These are phyloP conservation scores for Sebastes taczanowskii DNA, from an alignment of 2,797 vertebrate genomes.

Conservation along the genomic window DNA sequence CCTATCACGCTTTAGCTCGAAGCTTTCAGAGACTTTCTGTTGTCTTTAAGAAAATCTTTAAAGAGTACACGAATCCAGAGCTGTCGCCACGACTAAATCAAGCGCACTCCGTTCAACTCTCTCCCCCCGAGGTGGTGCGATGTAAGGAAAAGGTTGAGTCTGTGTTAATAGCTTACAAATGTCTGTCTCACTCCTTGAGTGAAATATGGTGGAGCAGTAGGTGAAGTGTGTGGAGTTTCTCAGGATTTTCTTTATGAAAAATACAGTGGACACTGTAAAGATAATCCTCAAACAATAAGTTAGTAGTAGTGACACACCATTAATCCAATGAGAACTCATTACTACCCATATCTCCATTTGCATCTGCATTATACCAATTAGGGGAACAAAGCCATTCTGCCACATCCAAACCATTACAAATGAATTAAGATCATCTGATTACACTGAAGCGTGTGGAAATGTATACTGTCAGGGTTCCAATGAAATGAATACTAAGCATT, in stretches of 20 bases:
- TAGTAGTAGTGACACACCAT: conserved; percentile 66
- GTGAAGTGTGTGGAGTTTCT: background rate
- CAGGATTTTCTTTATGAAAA: conserved; percentile 18
- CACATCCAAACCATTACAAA: conserved; percentile 67
- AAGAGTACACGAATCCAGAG: conserved; percentile 45
- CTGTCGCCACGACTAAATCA: conserved; percentile 46
- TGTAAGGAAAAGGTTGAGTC: conserved; percentile 65
- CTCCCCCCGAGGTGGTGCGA: conserved; percentile 26
- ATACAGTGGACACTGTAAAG: conserved; percentile 23
- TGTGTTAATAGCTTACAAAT: conserved; percentile 64
- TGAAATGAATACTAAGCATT: conserved; percentile 16
- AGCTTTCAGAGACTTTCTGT: conserved; percentile 35
- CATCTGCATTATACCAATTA: conserved; percentile 77
- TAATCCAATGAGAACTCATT: conserved; percentile 75
- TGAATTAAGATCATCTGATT: conserved; percentile 79
- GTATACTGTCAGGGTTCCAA: conserved; percentile 41
- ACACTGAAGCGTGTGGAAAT: conserved; percentile 56
- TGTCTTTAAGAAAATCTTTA: conserved; percentile 47
- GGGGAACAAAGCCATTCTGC: conserved; percentile 68
- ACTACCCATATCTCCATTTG: conserved; percentile 66
- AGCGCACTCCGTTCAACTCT: conserved; percentile 20
- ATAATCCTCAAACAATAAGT: conserved; percentile 51
- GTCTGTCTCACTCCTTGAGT: conserved; percentile 46
- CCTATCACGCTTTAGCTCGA: conserved; percentile 34
- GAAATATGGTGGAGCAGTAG: conserved; percentile 19